Evolutionary conservation across 1,140 invertebrate genomes (phyloP).

Genomic region (Armadillidium nasatum): DNA sequence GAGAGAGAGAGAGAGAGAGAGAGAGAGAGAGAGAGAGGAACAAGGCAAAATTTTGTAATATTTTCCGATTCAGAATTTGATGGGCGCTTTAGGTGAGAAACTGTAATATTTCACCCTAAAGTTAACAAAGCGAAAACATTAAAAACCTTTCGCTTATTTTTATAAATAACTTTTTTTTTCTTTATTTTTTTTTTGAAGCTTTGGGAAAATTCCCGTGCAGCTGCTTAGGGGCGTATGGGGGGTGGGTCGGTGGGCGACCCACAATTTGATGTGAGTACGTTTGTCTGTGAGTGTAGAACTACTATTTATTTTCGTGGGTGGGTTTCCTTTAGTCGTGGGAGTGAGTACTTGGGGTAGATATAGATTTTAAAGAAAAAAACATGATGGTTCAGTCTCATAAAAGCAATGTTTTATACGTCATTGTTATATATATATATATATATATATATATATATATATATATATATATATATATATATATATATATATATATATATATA

Average conservation of each 20-base stretch:
- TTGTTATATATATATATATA: not conserved
- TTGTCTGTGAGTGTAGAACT: too few relatives aligned
- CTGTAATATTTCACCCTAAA: slow-evolving; percentile 2
- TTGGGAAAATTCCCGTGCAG: slow-evolving; percentile 8
- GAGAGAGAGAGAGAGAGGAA: not conserved
- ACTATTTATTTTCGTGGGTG: not conserved
- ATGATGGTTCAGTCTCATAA: too few relatives aligned
- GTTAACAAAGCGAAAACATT: slow-evolving; percentile 13
- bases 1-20: too few relatives aligned
- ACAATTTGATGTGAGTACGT: too few relatives aligned
- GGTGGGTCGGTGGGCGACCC: not conserved
- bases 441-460: slow-evolving; percentile 15
- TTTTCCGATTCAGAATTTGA: not conserved
- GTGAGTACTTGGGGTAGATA: not conserved
- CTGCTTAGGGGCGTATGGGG: not conserved
- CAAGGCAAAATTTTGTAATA: not conserved
- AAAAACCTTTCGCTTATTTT: slow-evolving; percentile 1
- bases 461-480: slow-evolving; percentile 13
- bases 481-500: slow-evolving; percentile 15
- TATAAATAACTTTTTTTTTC: not conserved
- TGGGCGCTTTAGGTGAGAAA: slow-evolving; percentile 5
- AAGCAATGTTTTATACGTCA: not conserved
- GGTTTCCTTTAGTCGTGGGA: not conserved
- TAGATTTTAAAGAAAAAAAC: too few relatives aligned
- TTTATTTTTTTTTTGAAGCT: not conserved